phyloP scores from a whole-genome alignment of 2,797 vertebrate species.

The Periparus ater region DNA sequence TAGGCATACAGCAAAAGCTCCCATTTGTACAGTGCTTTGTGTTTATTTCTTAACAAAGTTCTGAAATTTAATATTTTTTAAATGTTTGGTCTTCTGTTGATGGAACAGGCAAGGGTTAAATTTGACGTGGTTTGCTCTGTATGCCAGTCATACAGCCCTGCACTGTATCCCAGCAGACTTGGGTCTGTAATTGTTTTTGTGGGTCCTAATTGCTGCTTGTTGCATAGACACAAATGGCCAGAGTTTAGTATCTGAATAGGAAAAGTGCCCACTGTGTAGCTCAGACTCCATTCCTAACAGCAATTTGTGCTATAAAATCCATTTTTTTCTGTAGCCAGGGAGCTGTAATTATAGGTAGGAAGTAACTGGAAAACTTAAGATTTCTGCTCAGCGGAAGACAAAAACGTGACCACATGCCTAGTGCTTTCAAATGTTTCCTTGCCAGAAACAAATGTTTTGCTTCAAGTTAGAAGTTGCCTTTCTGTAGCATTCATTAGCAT shows the following conservation, averaged over 20 bases:
- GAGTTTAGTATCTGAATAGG: background rate
- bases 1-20: background rate
- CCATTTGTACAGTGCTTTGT: background rate
- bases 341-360: constrained; percentile 10
- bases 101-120: constrained; percentile 19
- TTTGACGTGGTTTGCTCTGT: background rate
- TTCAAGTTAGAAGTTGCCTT: constrained; percentile 12
- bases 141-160: background rate
- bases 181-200: constrained; percentile 17
- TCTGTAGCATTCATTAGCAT: background rate
- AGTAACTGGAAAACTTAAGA: constrained; percentile 3
- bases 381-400: background rate
- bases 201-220: constrained; percentile 45
- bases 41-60: background rate
- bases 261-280: background rate
- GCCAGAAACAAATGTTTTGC: constrained; percentile 3
- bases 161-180: background rate
- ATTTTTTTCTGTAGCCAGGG: background rate
- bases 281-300: background rate
- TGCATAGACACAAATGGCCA: constrained; percentile 23
- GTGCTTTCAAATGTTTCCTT: background rate
- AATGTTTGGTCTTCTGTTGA: background rate
- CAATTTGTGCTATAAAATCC: background rate
- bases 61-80: background rate
- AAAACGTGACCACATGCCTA: background rate